Percentiles rank a stretch among this genome's conserved stretches.
Evolutionary conservation across 2,888 invertebrate genomes (phyloP).

Genomic region (Spisula subtruncata): DNA sequence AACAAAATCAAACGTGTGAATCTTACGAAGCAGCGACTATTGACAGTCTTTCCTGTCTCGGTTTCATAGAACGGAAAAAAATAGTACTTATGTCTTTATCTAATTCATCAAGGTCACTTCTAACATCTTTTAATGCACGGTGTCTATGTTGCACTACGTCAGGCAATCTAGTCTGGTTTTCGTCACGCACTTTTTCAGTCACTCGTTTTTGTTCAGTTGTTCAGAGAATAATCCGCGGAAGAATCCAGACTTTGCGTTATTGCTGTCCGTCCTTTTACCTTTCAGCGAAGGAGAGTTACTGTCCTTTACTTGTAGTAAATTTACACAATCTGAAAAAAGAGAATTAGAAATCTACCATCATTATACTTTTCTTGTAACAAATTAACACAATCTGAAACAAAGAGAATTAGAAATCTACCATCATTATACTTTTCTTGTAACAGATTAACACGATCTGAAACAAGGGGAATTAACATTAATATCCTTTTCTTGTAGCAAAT

Average conservation of each 20-base stretch:
- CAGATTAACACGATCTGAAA: too few relatives aligned
- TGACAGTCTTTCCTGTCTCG: too few relatives aligned
- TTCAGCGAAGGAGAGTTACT: background rate
- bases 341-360: too few relatives aligned
- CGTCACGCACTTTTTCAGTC: background rate
- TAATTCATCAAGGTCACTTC: background rate
- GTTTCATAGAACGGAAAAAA: too few relatives aligned
- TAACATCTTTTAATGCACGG: background rate
- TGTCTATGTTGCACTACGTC: constrained; percentile 1
- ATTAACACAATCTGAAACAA: too few relatives aligned
- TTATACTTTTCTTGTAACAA: too few relatives aligned
- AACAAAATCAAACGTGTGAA: too few relatives aligned
- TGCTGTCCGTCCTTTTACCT: background rate
- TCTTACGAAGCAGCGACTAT: too few relatives aligned
- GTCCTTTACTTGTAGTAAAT: constrained; percentile 45
- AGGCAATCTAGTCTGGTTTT: background rate
- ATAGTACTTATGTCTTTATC: background rate
- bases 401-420: too few relatives aligned
- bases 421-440: too few relatives aligned
- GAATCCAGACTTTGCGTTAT: constrained; percentile 28
- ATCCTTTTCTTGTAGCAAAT: too few relatives aligned
- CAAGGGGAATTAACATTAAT: too few relatives aligned
- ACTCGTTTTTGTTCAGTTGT: constrained; percentile 31
- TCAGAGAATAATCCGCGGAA: constrained; percentile 39
- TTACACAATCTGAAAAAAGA: constrained; percentile 44